Conservation (phyloP, 2,797 vertebrate genomes). For the Pangasius macronema region DNA sequence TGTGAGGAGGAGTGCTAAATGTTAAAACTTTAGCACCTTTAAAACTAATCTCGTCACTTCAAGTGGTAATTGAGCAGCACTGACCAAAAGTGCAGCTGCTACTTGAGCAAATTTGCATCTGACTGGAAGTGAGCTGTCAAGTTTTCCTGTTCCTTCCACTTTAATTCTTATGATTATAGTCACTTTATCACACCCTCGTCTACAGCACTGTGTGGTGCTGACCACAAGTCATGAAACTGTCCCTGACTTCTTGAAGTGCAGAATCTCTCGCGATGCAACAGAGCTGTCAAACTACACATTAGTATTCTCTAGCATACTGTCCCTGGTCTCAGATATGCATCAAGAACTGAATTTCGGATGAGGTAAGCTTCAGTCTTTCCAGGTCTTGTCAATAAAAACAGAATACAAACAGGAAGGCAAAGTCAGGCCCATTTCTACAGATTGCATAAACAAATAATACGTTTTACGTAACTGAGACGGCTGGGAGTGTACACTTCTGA, state of each 20-base stretch:
- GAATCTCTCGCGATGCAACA: not conserved
- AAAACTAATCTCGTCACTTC: not conserved
- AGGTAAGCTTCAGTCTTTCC: not conserved
- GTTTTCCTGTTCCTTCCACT: not conserved
- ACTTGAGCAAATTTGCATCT: slow-evolving; percentile 22
- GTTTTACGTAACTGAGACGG: not conserved
- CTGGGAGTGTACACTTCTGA: not conserved
- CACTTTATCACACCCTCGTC: not conserved
- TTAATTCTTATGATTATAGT: not conserved
- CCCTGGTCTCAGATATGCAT: slow-evolving; percentile 15
- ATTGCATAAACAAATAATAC: not conserved
- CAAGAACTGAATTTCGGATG: slow-evolving; percentile 39
- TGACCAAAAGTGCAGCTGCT: slow-evolving; percentile 19
- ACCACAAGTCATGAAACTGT: slow-evolving; percentile 26
- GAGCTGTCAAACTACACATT: slow-evolving; percentile 31
- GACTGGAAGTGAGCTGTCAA: slow-evolving; percentile 23
- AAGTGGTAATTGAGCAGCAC: not conserved
- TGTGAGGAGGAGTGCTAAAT: not conserved
- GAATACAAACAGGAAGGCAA: not conserved
- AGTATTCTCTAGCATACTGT: slow-evolving; percentile 20
- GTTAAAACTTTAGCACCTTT: not conserved
- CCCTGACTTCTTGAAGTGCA: slow-evolving; percentile 17
- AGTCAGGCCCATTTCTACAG: not conserved
- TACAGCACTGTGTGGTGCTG: not conserved
- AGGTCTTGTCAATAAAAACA: slow-evolving; percentile 27